Base-by-base conservation (phyloP, 2,888 invertebrate genomes). In the Panopea generosa region DNA sequence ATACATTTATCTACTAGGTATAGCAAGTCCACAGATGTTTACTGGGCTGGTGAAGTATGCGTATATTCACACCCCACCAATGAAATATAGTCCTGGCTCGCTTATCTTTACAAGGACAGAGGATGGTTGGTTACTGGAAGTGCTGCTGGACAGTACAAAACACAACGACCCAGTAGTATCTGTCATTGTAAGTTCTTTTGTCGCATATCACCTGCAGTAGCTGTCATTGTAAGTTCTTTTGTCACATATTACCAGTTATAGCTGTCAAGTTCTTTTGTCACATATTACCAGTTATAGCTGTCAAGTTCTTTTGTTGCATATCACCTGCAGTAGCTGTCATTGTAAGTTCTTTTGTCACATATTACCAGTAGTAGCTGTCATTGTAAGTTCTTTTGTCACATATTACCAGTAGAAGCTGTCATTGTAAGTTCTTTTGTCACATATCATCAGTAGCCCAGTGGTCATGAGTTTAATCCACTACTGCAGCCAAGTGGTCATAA, bases 41-140 rank as follows among this genome's bases (percentile, higher is more conserved):
- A 69, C 77, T n/a, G 77, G 77, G 16, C 50, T 65, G 29, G 62
- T 77, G 27, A 77, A 77, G 60, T 77, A 77, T 65, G 72, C 77
- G 1, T 77, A 65, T 50, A 77, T 77, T 27, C 72, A 77, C 52
- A 65, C 77, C 0, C 69, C 77, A 27, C 69, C 77, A 6, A 77
- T 72, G 72, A 77, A 77, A 24, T 69, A 77, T 61, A 72, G 77
- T 43, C 50, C 68, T 43, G 77, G 77, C 16, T 77, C 77, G 3
- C 60, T 77, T 18, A 72, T 77, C 26, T 45, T 77, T 24, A 68
- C 77, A 7, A 29, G 65, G 47, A 69, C 65, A 3, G 77, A 77
- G 40, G 77, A 77, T 20, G 77, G 77, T 45, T 77, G 77, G 77
- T 43, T 77, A n/a, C 60, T 77, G 22, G 72, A 77, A 22, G 72